Base-by-base conservation (phyloP, 2,888 invertebrate genomes). In the Acholoe squamosa region DNA sequence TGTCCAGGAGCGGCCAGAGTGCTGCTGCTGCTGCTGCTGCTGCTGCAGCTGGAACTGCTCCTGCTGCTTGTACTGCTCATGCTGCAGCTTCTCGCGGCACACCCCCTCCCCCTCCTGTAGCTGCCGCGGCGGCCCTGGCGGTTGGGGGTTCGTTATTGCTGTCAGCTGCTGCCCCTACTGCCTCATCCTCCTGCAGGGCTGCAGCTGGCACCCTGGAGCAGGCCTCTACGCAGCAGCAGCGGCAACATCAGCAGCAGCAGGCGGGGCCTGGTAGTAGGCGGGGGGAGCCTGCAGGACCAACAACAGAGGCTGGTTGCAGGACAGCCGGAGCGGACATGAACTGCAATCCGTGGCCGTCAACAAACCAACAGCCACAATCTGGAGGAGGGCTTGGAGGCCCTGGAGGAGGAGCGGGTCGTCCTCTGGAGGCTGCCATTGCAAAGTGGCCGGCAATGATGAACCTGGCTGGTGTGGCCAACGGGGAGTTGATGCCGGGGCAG, bases 361-460 rank as follows among this genome's bases (percentile, higher is more conserved):
- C 14, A 10, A 80, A 16, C 80, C 80, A 25, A 43, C 22, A 31
- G 31, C n/a, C 80, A 34, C 34, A 43, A 16, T 5, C 28, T 16
- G 80, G 43, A 43, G 43, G 43, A 43, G 43, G 43, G 10, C 22
- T 0, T 80, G 80, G 80, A 80, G 34, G 80, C 34, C 0, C 43
- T 33, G 80, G 43, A 33, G 22, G 43, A 43, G 43, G 43, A 43
- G 43, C 43, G 10, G 43, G 5, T 43, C 43, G 43, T 43, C 43
- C 10, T 10, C 43, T 7, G 43, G 43, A 43, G 43, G 3, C 43
- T 43, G 34, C 80, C 80, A 80, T 80, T 19, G 80, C 43, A 34
- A 80, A 80, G 43, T 80, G 80, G 80, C 80, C 80, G 43, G 80
- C 80, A 19, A 80, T 80, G 80, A 80, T 80, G 80, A 43, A 80